Conservation (phyloP, 2,113 vertebrate species). For the Poeciliopsis retropinna region DNA sequence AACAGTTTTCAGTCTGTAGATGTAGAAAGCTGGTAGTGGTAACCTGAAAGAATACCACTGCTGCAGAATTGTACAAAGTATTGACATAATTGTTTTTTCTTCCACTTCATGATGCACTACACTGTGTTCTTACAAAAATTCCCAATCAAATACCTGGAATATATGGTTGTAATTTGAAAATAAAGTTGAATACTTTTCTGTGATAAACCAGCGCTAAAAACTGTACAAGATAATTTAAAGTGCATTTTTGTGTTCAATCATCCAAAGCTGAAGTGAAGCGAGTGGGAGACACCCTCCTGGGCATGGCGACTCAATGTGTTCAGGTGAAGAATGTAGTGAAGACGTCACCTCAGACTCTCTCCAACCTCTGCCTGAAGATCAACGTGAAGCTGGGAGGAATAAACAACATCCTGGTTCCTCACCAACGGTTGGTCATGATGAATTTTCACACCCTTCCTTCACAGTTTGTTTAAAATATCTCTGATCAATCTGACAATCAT, state of each 20-base stretch:
- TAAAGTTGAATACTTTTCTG: too few relatives aligned
- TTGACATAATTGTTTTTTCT: too few relatives aligned
- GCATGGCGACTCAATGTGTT: conserved; percentile 98
- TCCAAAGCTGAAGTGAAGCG: conserved; percentile 95
- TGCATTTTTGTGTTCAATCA: background rate
- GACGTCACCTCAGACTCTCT: conserved; percentile 98
- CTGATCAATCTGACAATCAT: background rate
- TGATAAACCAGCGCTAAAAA: background rate
- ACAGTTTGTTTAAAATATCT: background rate
- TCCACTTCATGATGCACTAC: too few relatives aligned
- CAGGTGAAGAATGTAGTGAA: conserved; percentile 99
- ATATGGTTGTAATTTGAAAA: too few relatives aligned
- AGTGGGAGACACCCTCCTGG: conserved; percentile 94
- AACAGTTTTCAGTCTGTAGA: too few relatives aligned
- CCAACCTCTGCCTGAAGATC: conserved; percentile 99
- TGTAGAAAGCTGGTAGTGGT: too few relatives aligned
- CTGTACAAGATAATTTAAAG: background rate
- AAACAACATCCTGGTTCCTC: conserved; percentile 99
- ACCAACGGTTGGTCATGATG: conserved; percentile 87
- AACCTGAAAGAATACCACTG: too few relatives aligned
- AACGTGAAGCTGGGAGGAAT: conserved; percentile 99
- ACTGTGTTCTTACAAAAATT: background rate
- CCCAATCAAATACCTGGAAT: background rate
- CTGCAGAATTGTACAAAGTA: too few relatives aligned
- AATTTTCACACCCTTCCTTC: background rate